Evolutionary conservation across 1,140 invertebrate species (phyloP).

Genomic region (Achatina immaculata): DNA sequence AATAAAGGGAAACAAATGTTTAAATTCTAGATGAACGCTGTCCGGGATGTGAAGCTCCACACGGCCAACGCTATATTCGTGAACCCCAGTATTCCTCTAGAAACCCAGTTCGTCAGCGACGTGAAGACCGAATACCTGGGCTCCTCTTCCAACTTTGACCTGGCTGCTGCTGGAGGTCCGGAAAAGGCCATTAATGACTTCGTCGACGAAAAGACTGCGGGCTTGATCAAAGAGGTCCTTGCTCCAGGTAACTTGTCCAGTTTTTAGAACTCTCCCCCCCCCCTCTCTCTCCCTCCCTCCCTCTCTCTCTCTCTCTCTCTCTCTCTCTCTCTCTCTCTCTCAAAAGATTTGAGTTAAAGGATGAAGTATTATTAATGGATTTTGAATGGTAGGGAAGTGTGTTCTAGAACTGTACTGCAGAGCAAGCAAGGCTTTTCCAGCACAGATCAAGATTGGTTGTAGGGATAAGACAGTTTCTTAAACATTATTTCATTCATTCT

Average conservation of each 20-base stretch:
- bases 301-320: not conserved
- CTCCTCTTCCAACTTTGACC: not conserved
- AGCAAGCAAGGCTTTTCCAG: too few species aligned
- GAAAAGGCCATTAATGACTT: constrained; percentile 76
- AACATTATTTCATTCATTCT: too few species aligned
- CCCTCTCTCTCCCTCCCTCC: not conserved
- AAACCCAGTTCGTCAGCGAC: not conserved
- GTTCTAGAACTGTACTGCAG: too few species aligned
- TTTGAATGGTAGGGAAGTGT: too few species aligned
- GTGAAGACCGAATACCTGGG: not conserved
- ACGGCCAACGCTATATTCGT: constrained; percentile 11
- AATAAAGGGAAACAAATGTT: too few species aligned
- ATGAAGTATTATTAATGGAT: too few species aligned
- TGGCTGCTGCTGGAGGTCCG: constrained; percentile 1
- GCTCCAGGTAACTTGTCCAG: constrained; percentile 46
- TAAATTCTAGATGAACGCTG: constrained; percentile 1
- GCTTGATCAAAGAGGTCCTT: constrained; percentile 78
- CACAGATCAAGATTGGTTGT: too few species aligned
- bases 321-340: constrained; percentile 44
- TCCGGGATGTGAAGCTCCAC: not conserved
- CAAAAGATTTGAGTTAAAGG: too few species aligned
- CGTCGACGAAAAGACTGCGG: constrained; percentile 77
- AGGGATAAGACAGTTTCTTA: too few species aligned
- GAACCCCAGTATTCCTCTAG: not conserved
- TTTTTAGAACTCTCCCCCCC: not conserved